Evolutionary conservation across 2,888 invertebrate genomes (phyloP), one percentile per base, ranked within the genome.

Genomic region (Melinaea menophilus): DNA sequence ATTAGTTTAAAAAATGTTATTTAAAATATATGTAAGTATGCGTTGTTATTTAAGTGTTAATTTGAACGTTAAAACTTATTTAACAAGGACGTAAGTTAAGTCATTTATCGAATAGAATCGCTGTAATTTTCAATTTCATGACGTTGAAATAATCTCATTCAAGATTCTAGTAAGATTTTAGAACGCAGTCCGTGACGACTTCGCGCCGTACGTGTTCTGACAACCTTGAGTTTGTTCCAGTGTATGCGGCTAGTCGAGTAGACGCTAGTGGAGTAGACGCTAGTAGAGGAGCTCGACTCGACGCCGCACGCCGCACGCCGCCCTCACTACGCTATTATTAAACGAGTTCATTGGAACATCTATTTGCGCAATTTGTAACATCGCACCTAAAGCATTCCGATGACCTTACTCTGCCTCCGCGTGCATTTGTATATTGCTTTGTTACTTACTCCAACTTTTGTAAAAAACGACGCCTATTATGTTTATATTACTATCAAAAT

Each of bases 311-410:
- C 81, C 80, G 83, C 46, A 46, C 22, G 22, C 84, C 86, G 85
- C 85, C 86, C 80, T 84, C 88, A 80, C 86, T 85, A 86, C 86
- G 85, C 89, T 90, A 89, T 88, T 88, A 88, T 86, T 90, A 88
- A 88, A 88, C 84, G 88, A 90, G 89, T 90, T 90, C 90, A 90
- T 88, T 90, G 90, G 90, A 90, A 88, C 88, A 86, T 90, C 90
- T 89, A 89, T 90, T 90, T 88, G 87, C 87, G 90, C 88, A 89
- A 90, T 90, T 86, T 83, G 82, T 84, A 86, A 79, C 84, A 84
- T 84, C 82, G 81, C 82, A 78, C 80, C 84, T 80, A 82, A 81
- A 83, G 79, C 82, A 85, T 86, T 84, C 81, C 78, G 82, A 83
- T 84, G 87, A 88, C 86, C 86, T 88, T 85, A 82, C 84, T 75